phyloP scores from a whole-genome alignment of 2,113 vertebrate species.

The Mirounga angustirostris region DNA sequence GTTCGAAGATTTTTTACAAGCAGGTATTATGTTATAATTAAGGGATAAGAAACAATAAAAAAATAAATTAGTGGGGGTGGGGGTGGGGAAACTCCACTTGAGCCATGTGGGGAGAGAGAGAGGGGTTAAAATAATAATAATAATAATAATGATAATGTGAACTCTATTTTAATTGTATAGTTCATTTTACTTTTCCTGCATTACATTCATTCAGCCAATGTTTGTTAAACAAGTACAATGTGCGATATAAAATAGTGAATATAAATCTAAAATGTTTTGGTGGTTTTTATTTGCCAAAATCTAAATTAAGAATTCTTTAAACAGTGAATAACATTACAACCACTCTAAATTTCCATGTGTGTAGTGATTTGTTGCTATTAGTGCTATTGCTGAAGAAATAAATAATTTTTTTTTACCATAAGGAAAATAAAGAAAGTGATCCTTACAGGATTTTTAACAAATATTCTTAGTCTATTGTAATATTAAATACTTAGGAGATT shows the following conservation, averaged over 20 bases:
- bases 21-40: not conserved
- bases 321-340: not conserved
- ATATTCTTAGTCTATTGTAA: not conserved
- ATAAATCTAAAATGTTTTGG: not conserved
- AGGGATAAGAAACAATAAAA: not conserved
- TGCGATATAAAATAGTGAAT: not conserved
- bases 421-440: not conserved
- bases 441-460: not conserved
- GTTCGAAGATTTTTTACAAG: not conserved
- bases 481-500: slow-evolving; percentile 47
- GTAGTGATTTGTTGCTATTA: not conserved
- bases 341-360: not conserved
- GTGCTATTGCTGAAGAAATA: not conserved
- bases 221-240: slow-evolving; percentile 19
- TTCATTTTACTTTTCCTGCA: not conserved
- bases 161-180: not conserved
- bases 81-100: fast-evolving
- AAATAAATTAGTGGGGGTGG: not conserved
- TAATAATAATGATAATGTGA: not conserved
- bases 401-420: not conserved
- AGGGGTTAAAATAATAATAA: no score
- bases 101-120: fast-evolving
- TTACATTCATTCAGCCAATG: not conserved
- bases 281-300: slow-evolving; percentile 41
- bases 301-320: slow-evolving; percentile 56